Evolutionary conservation across 2,888 invertebrate genomes (phyloP).

Genomic region (Leptopterna dolabrata): DNA sequence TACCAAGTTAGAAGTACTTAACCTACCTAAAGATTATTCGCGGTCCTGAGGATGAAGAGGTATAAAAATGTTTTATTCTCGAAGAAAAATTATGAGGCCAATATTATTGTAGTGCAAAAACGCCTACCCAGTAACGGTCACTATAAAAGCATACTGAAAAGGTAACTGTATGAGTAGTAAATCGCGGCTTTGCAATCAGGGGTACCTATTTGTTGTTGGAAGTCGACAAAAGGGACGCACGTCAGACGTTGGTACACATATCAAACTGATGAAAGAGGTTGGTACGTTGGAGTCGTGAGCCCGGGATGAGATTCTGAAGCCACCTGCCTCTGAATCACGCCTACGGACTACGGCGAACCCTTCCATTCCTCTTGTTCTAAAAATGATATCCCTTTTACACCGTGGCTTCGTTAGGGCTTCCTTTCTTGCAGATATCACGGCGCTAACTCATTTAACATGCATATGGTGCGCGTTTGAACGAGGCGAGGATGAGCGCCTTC

Average conservation of each 20-base stretch:
- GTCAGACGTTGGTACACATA: constrained; percentile 34
- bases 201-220: constrained; percentile 36
- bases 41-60: background rate
- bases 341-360: background rate
- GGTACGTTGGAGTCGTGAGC: constrained; percentile 38
- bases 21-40: background rate
- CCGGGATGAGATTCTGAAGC: constrained; percentile 32
- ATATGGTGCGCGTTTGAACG: constrained; percentile 5
- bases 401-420: background rate
- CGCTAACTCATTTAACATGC: constrained; percentile 25
- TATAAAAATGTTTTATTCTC: background rate
- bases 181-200: constrained; percentile 49
- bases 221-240: constrained; percentile 45
- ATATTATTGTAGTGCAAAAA: background rate
- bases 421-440: constrained; percentile 23
- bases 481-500: background rate
- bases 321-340: constrained; percentile 51
- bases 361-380: constrained; percentile 34
- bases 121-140: constrained; percentile 31
- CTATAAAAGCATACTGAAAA: constrained; percentile 23
- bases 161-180: constrained; percentile 50
- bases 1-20: too few relatives aligned
- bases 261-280: constrained; percentile 45
- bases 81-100: background rate
- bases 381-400: constrained; percentile 3